phyloP scores from a whole-genome alignment of 2,113 vertebrate genomes.

The Thamnaconus septentrionalis region DNA sequence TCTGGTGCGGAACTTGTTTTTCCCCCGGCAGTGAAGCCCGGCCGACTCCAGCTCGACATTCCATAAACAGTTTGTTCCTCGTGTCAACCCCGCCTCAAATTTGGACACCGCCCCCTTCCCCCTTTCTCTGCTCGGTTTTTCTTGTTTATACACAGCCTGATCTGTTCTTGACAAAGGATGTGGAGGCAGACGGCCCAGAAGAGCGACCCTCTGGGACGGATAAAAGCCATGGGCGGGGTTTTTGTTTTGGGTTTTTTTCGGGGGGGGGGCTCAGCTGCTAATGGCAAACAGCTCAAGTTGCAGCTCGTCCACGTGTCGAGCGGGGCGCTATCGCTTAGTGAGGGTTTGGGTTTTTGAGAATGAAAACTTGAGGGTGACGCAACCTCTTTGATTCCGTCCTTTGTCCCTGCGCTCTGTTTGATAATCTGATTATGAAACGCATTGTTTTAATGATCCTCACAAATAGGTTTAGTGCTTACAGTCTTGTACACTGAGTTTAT shows the following conservation, averaged over 20 bases:
- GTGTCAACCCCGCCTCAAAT: neutral
- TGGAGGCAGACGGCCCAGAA: neutral
- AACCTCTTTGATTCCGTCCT: too few species aligned
- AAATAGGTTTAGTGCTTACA: too few species aligned
- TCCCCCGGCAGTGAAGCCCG: neutral
- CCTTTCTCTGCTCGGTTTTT: neutral
- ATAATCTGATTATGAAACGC: too few species aligned
- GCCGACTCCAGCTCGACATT: neutral
- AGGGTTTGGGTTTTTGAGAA: too few species aligned
- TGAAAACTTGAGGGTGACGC: too few species aligned
- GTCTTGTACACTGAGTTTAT: too few species aligned
- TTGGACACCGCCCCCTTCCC: neutral
- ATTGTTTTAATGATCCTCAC: too few species aligned
- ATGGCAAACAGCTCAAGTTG: too few species aligned
- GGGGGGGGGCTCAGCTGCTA: neutral
- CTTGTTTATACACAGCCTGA: constrained; percentile 5
- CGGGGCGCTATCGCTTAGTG: too few species aligned
- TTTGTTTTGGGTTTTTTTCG: neutral
- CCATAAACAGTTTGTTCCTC: neutral
- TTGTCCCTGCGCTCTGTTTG: too few species aligned
- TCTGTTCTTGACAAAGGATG: constrained; percentile 2
- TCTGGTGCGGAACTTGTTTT: neutral
- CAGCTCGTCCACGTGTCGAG: too few species aligned
- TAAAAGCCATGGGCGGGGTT: neutral
- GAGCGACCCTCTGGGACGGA: neutral